These are phyloP conservation scores for Cuculus canorus DNA, from an alignment of 2,797 vertebrate species.

Conservation along the genomic window DNA sequence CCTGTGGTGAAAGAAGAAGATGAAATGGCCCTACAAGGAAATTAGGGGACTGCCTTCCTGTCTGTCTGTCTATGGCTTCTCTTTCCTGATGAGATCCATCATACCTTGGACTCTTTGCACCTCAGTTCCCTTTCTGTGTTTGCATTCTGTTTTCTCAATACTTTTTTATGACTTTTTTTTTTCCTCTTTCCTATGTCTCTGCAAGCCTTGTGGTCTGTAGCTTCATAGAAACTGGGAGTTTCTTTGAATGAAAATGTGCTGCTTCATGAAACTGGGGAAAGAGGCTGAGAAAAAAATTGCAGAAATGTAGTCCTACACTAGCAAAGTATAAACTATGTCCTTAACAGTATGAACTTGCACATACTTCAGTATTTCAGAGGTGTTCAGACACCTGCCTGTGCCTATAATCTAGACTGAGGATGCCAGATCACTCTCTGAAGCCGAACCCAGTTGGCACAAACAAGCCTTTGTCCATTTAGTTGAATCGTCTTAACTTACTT, in stretches of 20 bases:
- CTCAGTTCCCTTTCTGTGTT: not conserved
- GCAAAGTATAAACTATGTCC: not conserved
- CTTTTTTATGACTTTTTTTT: not conserved
- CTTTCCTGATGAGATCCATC: not conserved
- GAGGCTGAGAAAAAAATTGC: not conserved
- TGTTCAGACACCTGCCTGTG: not conserved
- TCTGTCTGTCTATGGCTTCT: slow-evolving; percentile 1
- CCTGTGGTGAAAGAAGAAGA: slow-evolving; percentile 83
- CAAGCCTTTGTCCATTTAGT: not conserved
- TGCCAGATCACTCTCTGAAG: not conserved
- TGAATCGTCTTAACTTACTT: not conserved
- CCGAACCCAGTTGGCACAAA: not conserved
- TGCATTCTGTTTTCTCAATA: not conserved
- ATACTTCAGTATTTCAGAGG: not conserved
- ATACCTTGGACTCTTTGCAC: not conserved
- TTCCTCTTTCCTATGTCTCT: not conserved
- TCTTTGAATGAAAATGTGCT: not conserved
- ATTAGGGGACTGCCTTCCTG: slow-evolving; percentile 45
- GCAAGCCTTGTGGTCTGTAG: not conserved
- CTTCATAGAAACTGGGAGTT: not conserved
- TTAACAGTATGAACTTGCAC: not conserved
- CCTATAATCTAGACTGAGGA: not conserved
- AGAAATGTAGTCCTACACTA: not conserved
- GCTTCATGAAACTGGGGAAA: slow-evolving; percentile 4
- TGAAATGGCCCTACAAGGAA: slow-evolving; percentile 72